Conservation (phyloP, 2,797 vertebrate genomes). For the Scyliorhinus canicula region DNA sequence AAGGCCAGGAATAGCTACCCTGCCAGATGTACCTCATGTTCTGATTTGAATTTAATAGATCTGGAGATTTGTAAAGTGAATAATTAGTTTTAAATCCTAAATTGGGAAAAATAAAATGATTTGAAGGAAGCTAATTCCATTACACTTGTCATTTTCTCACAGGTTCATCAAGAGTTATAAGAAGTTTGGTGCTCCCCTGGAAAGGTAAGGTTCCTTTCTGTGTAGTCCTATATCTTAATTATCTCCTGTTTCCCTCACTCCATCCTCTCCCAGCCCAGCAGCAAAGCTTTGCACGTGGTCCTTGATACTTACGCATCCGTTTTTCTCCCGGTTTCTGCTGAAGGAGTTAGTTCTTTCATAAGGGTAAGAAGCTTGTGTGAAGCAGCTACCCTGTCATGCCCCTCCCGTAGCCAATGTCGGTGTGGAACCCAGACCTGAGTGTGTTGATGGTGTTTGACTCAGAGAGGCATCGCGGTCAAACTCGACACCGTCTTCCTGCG, state of each 20-base stretch:
- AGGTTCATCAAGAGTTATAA: conserved; percentile 99
- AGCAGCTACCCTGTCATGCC: not conserved
- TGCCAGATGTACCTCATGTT: not conserved
- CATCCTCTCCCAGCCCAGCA: not conserved
- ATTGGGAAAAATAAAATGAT: not conserved
- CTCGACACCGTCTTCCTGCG: not conserved
- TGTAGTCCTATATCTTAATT: not conserved
- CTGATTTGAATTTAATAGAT: not conserved
- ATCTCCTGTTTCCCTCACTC: not conserved
- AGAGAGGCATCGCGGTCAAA: too few relatives aligned
- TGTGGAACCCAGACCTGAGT: not conserved
- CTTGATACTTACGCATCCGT: not conserved
- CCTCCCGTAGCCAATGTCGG: not conserved
- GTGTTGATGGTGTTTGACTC: not conserved
- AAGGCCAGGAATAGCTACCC: not conserved
- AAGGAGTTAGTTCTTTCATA: not conserved
- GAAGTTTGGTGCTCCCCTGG: conserved; percentile 92
- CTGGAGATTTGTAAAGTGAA: not conserved
- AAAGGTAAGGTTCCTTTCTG: conserved; percentile 64
- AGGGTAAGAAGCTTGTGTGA: not conserved
- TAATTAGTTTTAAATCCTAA: not conserved
- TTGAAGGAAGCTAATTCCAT: not conserved
- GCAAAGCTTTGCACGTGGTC: not conserved
- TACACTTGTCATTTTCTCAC: conserved; percentile 19
- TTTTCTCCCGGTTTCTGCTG: too few relatives aligned